Evolutionary conservation across 1,140 invertebrate species (phyloP), one percentile per base, ranked within the genome.

Genomic region (Drepana arcuata): DNA sequence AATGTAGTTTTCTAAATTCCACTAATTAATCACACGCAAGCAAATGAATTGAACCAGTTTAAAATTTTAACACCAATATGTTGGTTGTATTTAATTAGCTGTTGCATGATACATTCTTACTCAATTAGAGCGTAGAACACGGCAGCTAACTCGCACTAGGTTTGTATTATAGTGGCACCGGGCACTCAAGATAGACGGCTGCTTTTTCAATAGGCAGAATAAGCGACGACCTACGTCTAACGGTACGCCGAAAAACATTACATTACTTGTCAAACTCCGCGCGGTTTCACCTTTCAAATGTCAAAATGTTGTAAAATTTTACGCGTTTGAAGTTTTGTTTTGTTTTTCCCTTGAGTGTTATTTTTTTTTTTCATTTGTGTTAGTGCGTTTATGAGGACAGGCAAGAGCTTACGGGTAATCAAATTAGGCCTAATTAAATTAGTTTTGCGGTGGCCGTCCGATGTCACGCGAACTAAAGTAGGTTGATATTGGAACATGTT

Each of bases 381-480:
- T 15, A 43, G 16, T 37, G 39, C 52, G 48, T 38, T 43, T 48
- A 47, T 42, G 41, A 44, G 44, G 47, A 34, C 48, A 50, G 35
- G 34, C 34, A 37, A 43, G 30, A 51, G 43, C 50, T 70, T 70
- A 56, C 49, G 30, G 29, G 51, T 79, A 79, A 79, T 79, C 59
- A 56, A 72, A 79, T 79, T 79, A 79, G 60, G 16, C 16, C n/a
- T 79, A 78, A 78, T 78, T 73, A 47, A 71, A 75, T 79, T 79
- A 75, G 47, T 59, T 52, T 44, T 26, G 48, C 51, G 39, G 52
- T 28, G 41, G 34, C 33, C 21, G 4, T 32, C 18, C 13, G 33
- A 28, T 26, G 38, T 41, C 44, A 47, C 33, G 38, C 44, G 25
- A 47, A 10, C 23, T 26, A 34, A 55, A 41, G 36, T 50, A 46